Conservation (phyloP, 2,113 vertebrate species). For the Camelus dromedarius region DNA sequence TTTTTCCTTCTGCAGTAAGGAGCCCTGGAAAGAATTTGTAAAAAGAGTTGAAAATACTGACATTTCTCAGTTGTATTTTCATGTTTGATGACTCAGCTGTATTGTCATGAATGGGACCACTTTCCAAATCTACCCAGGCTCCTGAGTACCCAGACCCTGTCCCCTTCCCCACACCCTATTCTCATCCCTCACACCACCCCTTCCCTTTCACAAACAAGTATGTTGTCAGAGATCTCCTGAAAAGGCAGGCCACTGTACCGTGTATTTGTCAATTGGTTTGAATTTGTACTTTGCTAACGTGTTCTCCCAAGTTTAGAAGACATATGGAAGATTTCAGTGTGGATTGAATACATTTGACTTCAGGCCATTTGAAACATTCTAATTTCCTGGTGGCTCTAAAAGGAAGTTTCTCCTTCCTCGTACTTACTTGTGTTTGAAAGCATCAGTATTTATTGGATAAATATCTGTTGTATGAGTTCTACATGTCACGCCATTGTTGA, state of each 20-base stretch:
- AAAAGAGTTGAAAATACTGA: neutral
- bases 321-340: neutral
- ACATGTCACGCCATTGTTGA: neutral
- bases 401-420: neutral
- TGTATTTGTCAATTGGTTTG: constrained; percentile 27
- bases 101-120: neutral
- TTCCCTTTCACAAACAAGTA: neutral
- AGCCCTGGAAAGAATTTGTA: neutral
- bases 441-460: neutral
- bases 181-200: neutral
- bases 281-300: neutral
- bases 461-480: neutral
- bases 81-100: neutral
- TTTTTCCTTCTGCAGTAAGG: neutral
- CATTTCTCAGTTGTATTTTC: neutral
- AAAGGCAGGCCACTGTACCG: neutral
- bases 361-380: neutral
- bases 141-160: neutral
- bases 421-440: neutral
- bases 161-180: neutral
- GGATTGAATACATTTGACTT: constrained; percentile 47
- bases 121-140: neutral
- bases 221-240: neutral
- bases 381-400: constrained; percentile 15
- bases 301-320: constrained; percentile 33